Base-by-base conservation (phyloP, 37 sponge, comb jelly and placozoan genomes). In the Haliclona indistincta region DNA sequence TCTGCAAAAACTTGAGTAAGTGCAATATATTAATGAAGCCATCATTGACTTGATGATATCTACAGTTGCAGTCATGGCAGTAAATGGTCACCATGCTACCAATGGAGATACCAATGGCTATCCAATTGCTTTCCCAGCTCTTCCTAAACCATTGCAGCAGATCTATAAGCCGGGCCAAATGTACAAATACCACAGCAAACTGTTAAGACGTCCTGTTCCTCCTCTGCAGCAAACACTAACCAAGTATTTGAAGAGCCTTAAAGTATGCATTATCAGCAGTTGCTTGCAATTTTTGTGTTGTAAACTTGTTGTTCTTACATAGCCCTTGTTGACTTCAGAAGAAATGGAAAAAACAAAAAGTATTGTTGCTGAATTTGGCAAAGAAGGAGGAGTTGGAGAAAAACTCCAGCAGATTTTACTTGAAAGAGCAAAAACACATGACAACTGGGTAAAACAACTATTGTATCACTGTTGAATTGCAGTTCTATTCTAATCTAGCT, bases 141-240 rank as follows among this genome's bases (percentile, higher is more conserved):
- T 84, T 19, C 85, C 85, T 29, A n/a, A 33, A 13, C 78, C 76
- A 41, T 64, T 73, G 71, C 17, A 37, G 42, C 71, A 65, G 38
- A 61, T 35, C 22, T 84, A 77, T 63, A 43, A 51, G 29, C 55
- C 58, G 13, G 89, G 89, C 3, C 84, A 82, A 58, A 88, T 88
- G 89, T 77, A 64, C 56, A 73, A 66, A 30, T 51, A 76, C 53
- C 83, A 86, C 53, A 44, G 41, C 29, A 29, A 49, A 3, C 56
- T 94, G 3, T 79, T 80, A 7, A 56, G 51, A n/a, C 84, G 90
- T 2, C 94, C 94, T 15, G 91, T 94, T 0, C 92, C 91, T 4
- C 88, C 95, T 29, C 77, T 94, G 51, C 64, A 91, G 4, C 85
- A 94, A 60, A 91, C 93, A 26, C 63, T 91, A 56, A 26, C 56